phyloP scores from a whole-genome alignment of 2,113 vertebrate species.

The Clarias gariepinus region DNA sequence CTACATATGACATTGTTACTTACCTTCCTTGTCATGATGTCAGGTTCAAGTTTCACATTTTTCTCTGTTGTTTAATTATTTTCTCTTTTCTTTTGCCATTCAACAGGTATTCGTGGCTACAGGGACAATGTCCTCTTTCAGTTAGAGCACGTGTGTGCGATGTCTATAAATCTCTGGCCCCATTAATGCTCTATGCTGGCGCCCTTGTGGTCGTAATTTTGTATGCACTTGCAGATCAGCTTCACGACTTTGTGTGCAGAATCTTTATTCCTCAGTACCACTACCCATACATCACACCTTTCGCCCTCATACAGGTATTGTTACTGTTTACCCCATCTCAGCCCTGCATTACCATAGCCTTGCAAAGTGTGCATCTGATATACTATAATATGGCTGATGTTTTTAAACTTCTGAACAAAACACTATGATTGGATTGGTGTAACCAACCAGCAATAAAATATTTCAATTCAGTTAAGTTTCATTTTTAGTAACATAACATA shows the following conservation, averaged over 20 bases:
- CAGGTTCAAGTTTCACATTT: neutral
- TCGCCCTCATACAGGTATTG: constrained; percentile 72
- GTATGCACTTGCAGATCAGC: constrained; percentile 65
- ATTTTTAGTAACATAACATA: no score
- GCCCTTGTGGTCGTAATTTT: constrained; percentile 48
- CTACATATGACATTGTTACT: neutral
- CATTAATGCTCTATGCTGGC: constrained; percentile 44
- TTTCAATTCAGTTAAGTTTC: no score
- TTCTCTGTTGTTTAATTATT: neutral
- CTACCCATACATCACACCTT: constrained; percentile 66
- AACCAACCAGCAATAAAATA: neutral
- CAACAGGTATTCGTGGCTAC: constrained; percentile 49
- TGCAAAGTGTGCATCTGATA: neutral
- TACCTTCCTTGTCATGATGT: neutral
- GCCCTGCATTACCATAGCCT: neutral
- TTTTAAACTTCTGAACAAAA: neutral
- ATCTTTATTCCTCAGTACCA: constrained; percentile 77
- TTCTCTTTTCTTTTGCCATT: neutral
- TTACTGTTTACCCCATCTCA: neutral
- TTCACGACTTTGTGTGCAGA: constrained; percentile 66
- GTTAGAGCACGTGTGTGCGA: constrained; percentile 24
- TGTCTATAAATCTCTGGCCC: constrained; percentile 57
- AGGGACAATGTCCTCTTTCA: constrained; percentile 29
- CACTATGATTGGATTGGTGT: neutral
- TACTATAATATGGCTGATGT: neutral